Evolutionary conservation across 2,888 invertebrate species (phyloP), one percentile per base, ranked within the genome.

Genomic region (Diachrysia chrysitis): DNA sequence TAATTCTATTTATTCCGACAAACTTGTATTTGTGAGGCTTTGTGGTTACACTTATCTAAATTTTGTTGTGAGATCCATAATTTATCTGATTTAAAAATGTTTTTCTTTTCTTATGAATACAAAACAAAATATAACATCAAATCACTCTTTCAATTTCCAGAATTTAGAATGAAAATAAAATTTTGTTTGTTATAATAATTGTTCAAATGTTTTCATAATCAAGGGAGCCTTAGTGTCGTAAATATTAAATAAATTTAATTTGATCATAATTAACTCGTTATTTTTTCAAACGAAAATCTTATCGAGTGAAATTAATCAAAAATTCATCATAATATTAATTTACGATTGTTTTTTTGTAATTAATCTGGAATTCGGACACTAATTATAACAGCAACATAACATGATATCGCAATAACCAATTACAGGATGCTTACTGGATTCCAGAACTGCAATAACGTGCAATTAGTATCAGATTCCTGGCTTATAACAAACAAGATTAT

Each of bases 381-480:
- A 42, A 42, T 42, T n/a, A 42, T 25, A 2, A 17, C 35, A 53
- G 14, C 19, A 16, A 29, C n/a, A 25, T 14, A 37, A 32, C 21
- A 23, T n/a, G 25, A 7, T 25, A 63, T 55, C 42, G 12, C 58
- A 48, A 48, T n/a, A 64, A 60, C 53, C 51, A 78, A 70, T 78
- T 70, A 70, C 17, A 60, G 12, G 12, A 55, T 68, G 68, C 53
- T 29, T 53, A 56, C 29, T 12, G 29, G 35, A 61, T 58, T 60
- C 46, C 35, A 46, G 23, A 25, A 59, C 66, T 63, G 62, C 63
- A 74, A 80, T 71, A 69, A 35, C 21, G 23, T 54, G 51, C 48
- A 58, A 71, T 70, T 78, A 69, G 58, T 69, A 71, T 53, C 78
- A 75, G 57, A 71, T 70, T 65, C 68, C 51, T 57, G 21, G 58